Evolutionary conservation across 2,888 invertebrate species (phyloP), one percentile per base, ranked within the genome.

Genomic region (Plagiodera versicolora): DNA sequence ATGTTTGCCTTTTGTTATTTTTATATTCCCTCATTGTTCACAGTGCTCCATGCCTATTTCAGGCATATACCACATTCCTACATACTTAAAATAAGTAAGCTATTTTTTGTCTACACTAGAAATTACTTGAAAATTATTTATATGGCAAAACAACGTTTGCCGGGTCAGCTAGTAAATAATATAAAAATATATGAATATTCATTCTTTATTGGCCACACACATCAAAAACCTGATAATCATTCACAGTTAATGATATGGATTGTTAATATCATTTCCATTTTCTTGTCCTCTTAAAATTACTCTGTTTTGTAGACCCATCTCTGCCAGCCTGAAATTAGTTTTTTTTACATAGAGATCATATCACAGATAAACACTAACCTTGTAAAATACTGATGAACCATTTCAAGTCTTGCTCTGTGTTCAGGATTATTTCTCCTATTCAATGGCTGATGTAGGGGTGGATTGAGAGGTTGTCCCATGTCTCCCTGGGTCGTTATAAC

Each of bases 401-500:
- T 24, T 3, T 3, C 10, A 39, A n/a, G 39, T 39, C 39, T 39
- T 39, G n/a, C 39, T 39, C 39, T n/a, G 39, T 39, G 39, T 16
- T 39, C 39, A 39, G 39, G 39, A 16, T 39, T 14, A 39, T 39
- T 16, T 39, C 39, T 39, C 39, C 39, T 39, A 14, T 39, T 39
- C 39, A 39, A 39, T 39, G 39, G 39, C n/a, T 39, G 39, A 39
- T 16, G n/a, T 5, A 39, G 16, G 9, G 16, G 16, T 45, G 45
- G 10, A 32, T 10, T 45, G 53, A 14, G 35, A 35, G 35, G 10
- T 35, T 54, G 45, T 9, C 46, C 54, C 44, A 54, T 54, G 45
- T 54, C 54, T 45, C 54, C 45, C 45, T 54, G 54, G 46, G 54
- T 46, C 44, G 46, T 46, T 54, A 46, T 54, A 46, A 46, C 45